Evolutionary conservation across 2,113 vertebrate species (phyloP).

Genomic region (Psittacara wagleri): DNA sequence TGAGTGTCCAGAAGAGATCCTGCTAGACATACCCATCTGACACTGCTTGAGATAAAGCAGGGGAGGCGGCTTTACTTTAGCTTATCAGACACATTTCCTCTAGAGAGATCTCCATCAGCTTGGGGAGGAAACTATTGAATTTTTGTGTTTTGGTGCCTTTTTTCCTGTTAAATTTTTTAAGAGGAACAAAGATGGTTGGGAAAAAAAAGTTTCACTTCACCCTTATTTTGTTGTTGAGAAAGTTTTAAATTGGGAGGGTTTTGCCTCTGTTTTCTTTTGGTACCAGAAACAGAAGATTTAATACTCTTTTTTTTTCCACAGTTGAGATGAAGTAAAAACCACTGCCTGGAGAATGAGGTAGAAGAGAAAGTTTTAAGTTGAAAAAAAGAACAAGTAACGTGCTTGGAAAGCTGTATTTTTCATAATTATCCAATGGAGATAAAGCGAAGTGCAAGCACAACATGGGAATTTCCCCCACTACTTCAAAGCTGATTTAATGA

Average conservation of each 20-base stretch:
- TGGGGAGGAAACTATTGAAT: background rate
- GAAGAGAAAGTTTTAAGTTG: background rate
- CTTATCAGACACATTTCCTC: slow-evolving; percentile 55
- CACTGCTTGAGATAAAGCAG: slow-evolving; percentile 61
- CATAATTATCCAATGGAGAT: slow-evolving; percentile 55
- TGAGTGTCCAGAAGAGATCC: slow-evolving; percentile 31
- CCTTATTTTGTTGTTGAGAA: background rate
- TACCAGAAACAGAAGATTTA: background rate
- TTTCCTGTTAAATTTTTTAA: background rate
- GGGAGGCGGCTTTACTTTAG: slow-evolving; percentile 23
- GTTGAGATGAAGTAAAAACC: slow-evolving; percentile 4
- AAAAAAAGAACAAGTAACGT: background rate
- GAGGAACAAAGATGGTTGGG: background rate
- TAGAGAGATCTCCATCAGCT: slow-evolving; percentile 60
- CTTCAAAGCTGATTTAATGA: slow-evolving; percentile 33
- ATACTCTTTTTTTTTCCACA: background rate
- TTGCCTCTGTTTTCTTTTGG: background rate
- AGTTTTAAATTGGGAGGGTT: background rate
- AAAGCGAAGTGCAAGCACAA: background rate
- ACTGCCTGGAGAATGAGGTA: background rate
- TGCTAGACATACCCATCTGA: slow-evolving; percentile 56
- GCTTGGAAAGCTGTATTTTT: slow-evolving; percentile 21
- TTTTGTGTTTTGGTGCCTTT: slow-evolving; percentile 21
- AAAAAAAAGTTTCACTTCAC: background rate
- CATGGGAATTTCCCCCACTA: background rate